phyloP scores from a whole-genome alignment of 2,888 invertebrate species.

The Drosophila incognita region DNA sequence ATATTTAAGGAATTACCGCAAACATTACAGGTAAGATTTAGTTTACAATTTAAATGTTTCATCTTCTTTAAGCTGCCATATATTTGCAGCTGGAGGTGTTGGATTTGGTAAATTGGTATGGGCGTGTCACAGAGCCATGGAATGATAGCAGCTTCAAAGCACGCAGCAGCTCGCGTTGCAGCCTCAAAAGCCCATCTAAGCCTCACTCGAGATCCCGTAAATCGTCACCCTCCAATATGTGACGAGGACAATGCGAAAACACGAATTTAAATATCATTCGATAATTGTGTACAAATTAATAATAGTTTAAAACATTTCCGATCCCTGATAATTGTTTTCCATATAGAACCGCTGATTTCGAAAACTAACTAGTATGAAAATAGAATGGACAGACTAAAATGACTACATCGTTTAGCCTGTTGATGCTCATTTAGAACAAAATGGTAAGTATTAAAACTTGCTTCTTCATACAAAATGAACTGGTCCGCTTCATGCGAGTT shows the following conservation, averaged over 20 bases:
- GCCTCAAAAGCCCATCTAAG: constrained; percentile 82
- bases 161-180: constrained; percentile 76
- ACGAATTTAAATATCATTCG: constrained; percentile 1
- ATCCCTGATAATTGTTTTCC: constrained; percentile 2
- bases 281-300: constrained; percentile 2
- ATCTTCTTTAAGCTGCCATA: neutral
- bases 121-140: constrained; percentile 84
- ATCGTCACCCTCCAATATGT: constrained; percentile 83
- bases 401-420: neutral
- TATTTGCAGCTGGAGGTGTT: constrained; percentile 78
- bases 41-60: neutral
- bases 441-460: neutral
- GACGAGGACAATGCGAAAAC: constrained; percentile 66
- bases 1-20: constrained; percentile 82
- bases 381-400: neutral
- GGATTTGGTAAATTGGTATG: constrained; percentile 83
- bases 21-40: constrained; percentile 72
- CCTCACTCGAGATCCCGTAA: constrained; percentile 82
- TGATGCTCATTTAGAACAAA: neutral
- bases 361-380: neutral
- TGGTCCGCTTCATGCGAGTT: no score
- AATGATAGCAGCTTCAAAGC: constrained; percentile 74
- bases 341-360: neutral
- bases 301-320: neutral
- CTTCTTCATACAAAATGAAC: no score